Conservation (phyloP, 1,140 invertebrate genomes). For the Bombus huntii region DNA sequence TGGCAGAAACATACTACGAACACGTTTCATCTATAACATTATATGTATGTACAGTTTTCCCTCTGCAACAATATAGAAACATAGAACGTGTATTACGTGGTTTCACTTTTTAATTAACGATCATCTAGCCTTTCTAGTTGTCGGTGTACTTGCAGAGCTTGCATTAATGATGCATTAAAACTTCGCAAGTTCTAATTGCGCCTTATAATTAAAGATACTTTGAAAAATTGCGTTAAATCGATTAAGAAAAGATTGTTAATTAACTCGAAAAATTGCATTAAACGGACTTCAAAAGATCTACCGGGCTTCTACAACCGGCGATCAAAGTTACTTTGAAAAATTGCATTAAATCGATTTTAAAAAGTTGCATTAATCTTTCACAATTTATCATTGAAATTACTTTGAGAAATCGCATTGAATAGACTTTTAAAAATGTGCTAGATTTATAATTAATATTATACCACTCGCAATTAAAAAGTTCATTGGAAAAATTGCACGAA, state of each 20-base stretch:
- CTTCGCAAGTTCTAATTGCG: not conserved
- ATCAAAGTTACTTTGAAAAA: no score
- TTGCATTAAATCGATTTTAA: no score
- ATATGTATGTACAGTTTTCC: not conserved
- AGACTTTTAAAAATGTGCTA: not conserved
- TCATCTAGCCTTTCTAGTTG: no score
- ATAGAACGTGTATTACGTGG: not conserved
- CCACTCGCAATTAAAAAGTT: not conserved
- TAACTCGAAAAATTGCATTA: not conserved
- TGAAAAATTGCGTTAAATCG: not conserved
- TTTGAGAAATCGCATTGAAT: not conserved
- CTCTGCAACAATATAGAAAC: not conserved
- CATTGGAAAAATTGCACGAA: not conserved
- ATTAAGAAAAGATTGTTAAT: not conserved
- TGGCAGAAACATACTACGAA: not conserved
- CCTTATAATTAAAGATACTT: not conserved
- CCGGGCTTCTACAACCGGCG: no score
- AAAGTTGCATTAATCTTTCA: no score
- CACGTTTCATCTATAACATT: not conserved
- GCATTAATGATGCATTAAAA: not conserved
- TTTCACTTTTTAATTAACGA: slow-evolving; percentile 1
- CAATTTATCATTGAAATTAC: not conserved
- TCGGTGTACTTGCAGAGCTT: no score
- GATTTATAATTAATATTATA: not conserved
- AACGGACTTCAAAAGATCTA: not conserved